Evolutionary conservation across 2,888 invertebrate species (phyloP), one percentile per base, ranked within the genome.

Genomic region (Acronicta leporina): DNA sequence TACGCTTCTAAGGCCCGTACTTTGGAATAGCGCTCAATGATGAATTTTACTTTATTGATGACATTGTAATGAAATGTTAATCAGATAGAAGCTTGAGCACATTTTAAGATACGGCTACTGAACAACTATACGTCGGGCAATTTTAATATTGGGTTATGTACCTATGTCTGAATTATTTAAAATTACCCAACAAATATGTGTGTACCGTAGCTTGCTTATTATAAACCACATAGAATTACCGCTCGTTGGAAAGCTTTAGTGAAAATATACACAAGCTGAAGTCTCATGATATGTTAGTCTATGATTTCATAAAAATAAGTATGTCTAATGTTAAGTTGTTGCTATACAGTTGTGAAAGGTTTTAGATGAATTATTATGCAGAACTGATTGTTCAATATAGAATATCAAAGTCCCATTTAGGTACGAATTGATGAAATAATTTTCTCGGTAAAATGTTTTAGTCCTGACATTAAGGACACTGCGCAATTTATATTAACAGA

Each of bases 211-310:
- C 15, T 43, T 20, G 44, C 54, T 51, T 70, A 67, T 72, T 63
- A 70, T 63, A 67, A 77, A 73, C 54, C 57, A 60, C 56, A 61
- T 72, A 64, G 46, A 65, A 68, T 69, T 76, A 73, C 74, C 79
- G 80, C 73, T 80, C 59, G 65, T 80, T 75, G 72, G 77, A 75
- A 81, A 60, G 69, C 63, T 68, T 71, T 85, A 85, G 82, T 71
- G 63, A 75, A 82, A 85, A 81, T 84, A 80, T 86, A 83, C 79
- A 85, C 68, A 67, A 72, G 67, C 64, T 73, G 63, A 65, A 57
- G 72, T 79, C 74, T 68, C 77, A 81, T 74, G 63, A 75, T 48
- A 64, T 62, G 51, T 33, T 33, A n/a, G n/a, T n/a, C n/a, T n/a
- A n/a, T 11, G 69, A 64, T 54, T 55, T 59, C 56, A 65, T 63